These are phyloP conservation scores for Minunthozetes semirufus DNA, from an alignment of 2,888 invertebrate genomes.

Conservation along the genomic window DNA sequence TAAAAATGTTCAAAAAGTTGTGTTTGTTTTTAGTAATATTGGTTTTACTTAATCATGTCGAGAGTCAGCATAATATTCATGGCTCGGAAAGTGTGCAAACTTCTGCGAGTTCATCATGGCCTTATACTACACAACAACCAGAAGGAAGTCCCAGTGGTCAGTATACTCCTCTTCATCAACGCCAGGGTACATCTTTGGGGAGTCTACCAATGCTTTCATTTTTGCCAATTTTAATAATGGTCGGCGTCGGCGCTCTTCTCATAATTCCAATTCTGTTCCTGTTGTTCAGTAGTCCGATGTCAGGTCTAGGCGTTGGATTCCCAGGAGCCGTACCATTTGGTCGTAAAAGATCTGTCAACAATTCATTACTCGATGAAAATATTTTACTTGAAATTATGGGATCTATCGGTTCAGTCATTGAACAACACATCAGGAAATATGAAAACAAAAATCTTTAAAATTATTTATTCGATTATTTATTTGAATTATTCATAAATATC, in stretches of 20 bases:
- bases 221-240: conserved; percentile 24
- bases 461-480: neutral
- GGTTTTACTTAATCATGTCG: neutral
- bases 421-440: conserved; percentile 15
- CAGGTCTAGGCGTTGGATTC: neutral
- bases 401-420: conserved; percentile 1
- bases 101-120: neutral
- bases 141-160: neutral
- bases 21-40: neutral
- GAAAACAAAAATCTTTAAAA: neutral
- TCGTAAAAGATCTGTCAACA: conserved; percentile 25
- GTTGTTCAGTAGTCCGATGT: conserved; percentile 3
- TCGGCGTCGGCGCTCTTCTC: conserved; percentile 32
- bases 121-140: neutral
- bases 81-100: neutral
- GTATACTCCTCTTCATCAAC: neutral
- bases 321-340: conserved; percentile 9
- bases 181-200: conserved; percentile 26
- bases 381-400: conserved; percentile 22
- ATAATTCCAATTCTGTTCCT: conserved; percentile 28
- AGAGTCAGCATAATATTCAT: conserved; percentile 16
- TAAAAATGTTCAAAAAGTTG: neutral
- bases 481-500: too few species aligned
- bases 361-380: neutral
- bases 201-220: conserved; percentile 25